phyloP scores from a whole-genome alignment of 1,140 invertebrate species.

The Orchestia grillus region DNA sequence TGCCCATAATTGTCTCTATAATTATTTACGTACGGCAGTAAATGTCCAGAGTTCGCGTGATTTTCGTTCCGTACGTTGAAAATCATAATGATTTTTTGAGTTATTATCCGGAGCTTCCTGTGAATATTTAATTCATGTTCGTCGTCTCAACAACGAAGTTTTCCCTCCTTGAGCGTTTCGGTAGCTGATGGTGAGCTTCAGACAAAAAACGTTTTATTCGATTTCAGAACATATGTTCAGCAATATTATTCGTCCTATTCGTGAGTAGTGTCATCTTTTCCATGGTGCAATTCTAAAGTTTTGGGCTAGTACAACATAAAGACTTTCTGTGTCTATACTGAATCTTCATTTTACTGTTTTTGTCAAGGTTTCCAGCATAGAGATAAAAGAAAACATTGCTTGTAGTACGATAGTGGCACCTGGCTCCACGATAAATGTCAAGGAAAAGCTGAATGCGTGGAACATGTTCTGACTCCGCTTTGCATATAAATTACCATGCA shows the following conservation, averaged over 20 bases:
- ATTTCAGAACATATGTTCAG: neutral
- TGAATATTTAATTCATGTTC: no score
- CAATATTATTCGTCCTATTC: neutral
- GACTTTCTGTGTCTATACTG: neutral
- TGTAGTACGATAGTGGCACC: neutral
- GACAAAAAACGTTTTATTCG: neutral
- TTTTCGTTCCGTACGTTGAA: no score
- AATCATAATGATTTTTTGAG: no score
- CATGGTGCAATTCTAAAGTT: neutral
- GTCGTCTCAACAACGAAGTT: no score
- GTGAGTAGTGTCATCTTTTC: neutral
- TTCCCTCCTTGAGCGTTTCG: neutral
- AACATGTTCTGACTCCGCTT: neutral
- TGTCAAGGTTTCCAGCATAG: neutral
- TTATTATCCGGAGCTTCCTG: no score
- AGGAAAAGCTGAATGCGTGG: neutral
- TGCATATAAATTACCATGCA: neutral
- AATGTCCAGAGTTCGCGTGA: no score
- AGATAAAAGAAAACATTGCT: neutral
- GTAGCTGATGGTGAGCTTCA: neutral
- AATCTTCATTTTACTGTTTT: neutral
- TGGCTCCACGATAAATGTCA: neutral
- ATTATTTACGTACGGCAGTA: no score
- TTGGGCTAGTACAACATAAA: no score
- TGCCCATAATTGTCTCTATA: no score